Conservation (phyloP, 2,797 vertebrate species). For the Euthynnus affinis region DNA sequence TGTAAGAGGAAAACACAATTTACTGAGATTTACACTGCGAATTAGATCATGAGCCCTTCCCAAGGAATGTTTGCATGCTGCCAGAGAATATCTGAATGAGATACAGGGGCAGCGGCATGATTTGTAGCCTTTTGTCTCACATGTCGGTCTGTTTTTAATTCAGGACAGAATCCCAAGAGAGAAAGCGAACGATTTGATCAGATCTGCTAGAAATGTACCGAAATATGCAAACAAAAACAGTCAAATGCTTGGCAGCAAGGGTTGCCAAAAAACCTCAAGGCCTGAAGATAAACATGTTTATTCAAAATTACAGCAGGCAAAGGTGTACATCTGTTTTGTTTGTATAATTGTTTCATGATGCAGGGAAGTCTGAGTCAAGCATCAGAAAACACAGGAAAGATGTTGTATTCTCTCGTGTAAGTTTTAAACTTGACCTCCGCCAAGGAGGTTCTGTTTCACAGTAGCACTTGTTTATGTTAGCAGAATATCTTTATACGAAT, state of each 20-base stretch:
- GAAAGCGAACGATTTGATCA: too few relatives aligned
- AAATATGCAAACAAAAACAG: not conserved
- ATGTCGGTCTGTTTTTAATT: not conserved
- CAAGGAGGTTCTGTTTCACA: not conserved
- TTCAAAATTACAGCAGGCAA: not conserved
- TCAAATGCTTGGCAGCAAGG: not conserved
- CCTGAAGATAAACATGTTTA: not conserved
- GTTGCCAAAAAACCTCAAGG: not conserved
- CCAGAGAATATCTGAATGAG: constrained; percentile 4
- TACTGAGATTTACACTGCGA: constrained; percentile 4
- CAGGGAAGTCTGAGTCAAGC: not conserved
- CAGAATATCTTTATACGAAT: too few relatives aligned
- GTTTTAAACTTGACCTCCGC: too few relatives aligned
- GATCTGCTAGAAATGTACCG: not conserved
- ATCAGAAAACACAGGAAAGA: not conserved
- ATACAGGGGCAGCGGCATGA: not conserved
- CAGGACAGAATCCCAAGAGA: not conserved
- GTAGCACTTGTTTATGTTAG: too few relatives aligned
- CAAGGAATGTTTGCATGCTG: not conserved
- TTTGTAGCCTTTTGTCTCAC: not conserved
- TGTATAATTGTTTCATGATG: not conserved
- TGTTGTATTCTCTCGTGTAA: not conserved
- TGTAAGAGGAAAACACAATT: constrained; percentile 25
- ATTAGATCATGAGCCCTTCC: constrained; percentile 24
- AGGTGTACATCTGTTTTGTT: not conserved